phyloP scores from a whole-genome alignment of 2,113 vertebrate species.

The Gymnocephalus cernua region DNA sequence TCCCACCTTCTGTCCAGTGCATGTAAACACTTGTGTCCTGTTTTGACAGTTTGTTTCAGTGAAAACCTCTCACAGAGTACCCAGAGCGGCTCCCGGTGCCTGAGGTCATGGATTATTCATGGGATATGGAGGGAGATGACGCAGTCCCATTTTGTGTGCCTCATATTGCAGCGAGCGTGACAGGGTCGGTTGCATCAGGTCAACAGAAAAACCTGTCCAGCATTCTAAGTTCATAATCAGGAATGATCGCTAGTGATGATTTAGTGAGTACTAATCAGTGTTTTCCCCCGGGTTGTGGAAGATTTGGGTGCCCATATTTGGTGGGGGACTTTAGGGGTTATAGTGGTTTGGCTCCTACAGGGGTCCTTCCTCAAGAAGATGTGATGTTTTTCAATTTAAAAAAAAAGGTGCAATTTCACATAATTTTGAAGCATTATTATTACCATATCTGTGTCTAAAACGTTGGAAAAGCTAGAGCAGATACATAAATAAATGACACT shows the following conservation, averaged over 20 bases:
- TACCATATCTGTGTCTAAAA: too few relatives aligned
- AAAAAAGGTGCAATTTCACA: too few relatives aligned
- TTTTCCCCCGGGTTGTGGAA: too few relatives aligned
- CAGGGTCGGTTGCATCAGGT: conserved; percentile 45
- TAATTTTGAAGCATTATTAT: too few relatives aligned
- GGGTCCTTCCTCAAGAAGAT: too few relatives aligned
- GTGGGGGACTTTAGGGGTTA: too few relatives aligned
- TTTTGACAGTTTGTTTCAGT: conserved; percentile 63
- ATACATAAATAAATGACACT: too few relatives aligned
- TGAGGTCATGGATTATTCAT: conserved; percentile 76
- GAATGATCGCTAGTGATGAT: conserved; percentile 5
- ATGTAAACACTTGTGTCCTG: conserved; percentile 58
- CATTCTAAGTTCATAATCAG: not conserved
- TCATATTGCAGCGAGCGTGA: conserved; percentile 40
- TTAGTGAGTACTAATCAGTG: not conserved
- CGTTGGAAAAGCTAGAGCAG: too few relatives aligned
- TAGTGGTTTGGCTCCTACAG: too few relatives aligned
- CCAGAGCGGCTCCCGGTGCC: conserved; percentile 41
- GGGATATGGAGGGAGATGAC: conserved; percentile 31
- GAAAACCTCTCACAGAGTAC: conserved; percentile 43
- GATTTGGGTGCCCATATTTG: too few relatives aligned
- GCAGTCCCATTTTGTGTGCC: conserved; percentile 40
- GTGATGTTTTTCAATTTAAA: too few relatives aligned
- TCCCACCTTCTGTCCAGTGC: conserved; percentile 26
- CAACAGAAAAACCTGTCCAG: conserved; percentile 9